phyloP scores from a whole-genome alignment of 2,888 invertebrate genomes.

The Bombylius major region DNA sequence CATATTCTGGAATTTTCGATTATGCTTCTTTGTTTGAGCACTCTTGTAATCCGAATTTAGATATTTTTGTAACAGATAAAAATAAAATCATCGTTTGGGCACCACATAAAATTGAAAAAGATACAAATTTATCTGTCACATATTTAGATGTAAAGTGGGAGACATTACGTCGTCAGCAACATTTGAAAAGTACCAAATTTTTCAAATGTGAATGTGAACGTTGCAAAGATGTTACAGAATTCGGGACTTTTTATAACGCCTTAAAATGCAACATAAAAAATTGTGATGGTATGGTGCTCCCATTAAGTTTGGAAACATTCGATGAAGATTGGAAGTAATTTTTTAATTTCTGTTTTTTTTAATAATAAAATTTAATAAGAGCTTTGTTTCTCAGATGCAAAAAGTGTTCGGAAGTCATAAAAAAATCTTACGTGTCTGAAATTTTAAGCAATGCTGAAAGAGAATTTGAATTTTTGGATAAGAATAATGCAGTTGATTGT shows the following conservation, averaged over 20 bases:
- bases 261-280: conserved; percentile 44
- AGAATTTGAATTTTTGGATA: conserved; percentile 46
- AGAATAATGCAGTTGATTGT: too few relatives aligned
- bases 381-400: conserved; percentile 45
- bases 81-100: conserved; percentile 51
- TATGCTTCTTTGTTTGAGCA: conserved; percentile 68
- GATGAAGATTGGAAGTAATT: conserved; percentile 29
- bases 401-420: conserved; percentile 42
- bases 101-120: conserved; percentile 45
- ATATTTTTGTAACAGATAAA: conserved; percentile 56
- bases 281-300: conserved; percentile 39
- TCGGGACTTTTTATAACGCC: conserved; percentile 59
- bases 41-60: conserved; percentile 67
- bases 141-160: conserved; percentile 79
- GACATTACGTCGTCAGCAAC: conserved; percentile 58
- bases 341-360: too few relatives aligned
- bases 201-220: conserved; percentile 60
- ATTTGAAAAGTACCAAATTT: conserved; percentile 60
- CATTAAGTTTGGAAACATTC: conserved; percentile 26
- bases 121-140: conserved; percentile 64
- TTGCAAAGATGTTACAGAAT: conserved; percentile 60
- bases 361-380: too few relatives aligned
- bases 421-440: conserved; percentile 46
- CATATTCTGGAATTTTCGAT: conserved; percentile 61
- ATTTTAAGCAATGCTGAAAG: conserved; percentile 53